These are phyloP conservation scores for Todiramphus saurophagus DNA, from an alignment of 2,113 vertebrate species.

Conservation along the genomic window DNA sequence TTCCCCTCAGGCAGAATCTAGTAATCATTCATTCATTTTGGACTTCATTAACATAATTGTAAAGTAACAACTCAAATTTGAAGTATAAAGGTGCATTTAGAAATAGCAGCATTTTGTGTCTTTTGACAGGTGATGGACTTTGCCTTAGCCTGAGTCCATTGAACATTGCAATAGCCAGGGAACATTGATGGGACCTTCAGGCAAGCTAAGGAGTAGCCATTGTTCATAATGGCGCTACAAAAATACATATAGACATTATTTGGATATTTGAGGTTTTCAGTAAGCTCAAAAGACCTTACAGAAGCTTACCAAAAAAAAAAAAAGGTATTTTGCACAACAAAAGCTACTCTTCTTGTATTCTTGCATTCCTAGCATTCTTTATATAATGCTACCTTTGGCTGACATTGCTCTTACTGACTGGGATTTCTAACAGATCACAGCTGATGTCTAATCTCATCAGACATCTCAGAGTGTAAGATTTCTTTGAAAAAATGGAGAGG, in stretches of 20 bases:
- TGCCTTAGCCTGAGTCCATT: neutral
- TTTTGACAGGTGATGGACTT: neutral
- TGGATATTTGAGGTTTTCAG: neutral
- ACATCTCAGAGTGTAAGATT: neutral
- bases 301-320: neutral
- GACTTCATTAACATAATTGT: neutral
- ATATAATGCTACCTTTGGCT: neutral
- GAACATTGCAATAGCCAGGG: neutral
- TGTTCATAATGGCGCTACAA: neutral
- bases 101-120: neutral
- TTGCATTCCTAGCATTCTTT: neutral
- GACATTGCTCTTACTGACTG: neutral
- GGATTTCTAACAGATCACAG: neutral
- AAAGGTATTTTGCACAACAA: neutral
- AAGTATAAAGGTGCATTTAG: neutral
- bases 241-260: neutral
- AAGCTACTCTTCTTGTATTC: neutral
- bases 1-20: neutral
- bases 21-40: neutral
- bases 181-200: neutral
- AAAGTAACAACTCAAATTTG: neutral
- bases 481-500: neutral
- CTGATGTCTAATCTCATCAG: neutral
- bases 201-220: neutral
- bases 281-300: neutral